Percentiles rank a stretch among this genome's conserved stretches.
Evolutionary conservation across 2,888 invertebrate species (phyloP).

Genomic region (Tenthredo distinguenda): DNA sequence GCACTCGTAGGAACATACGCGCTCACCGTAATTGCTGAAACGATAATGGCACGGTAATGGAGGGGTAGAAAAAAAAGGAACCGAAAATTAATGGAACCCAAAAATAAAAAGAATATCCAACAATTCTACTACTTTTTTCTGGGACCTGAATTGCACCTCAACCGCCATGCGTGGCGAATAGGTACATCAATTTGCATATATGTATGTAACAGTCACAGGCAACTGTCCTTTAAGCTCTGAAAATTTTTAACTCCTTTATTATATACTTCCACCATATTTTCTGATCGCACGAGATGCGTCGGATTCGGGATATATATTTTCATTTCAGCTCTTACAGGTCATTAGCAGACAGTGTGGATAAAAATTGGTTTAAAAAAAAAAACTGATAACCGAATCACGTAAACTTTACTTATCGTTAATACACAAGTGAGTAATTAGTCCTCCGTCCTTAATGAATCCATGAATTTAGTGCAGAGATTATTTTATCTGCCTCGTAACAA

Average conservation of each 20-base stretch:
- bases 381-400: not conserved
- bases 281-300: not conserved
- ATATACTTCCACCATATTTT: not conserved
- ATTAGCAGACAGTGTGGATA: not conserved
- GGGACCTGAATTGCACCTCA: not conserved
- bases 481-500: not conserved
- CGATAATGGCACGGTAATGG: conserved; percentile 39
- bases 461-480: not conserved
- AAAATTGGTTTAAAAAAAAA: not conserved
- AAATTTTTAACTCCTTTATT: not conserved
- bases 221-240: not conserved
- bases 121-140: conserved; percentile 2
- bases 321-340: not conserved
- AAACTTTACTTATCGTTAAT: not conserved
- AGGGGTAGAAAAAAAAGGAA: not conserved
- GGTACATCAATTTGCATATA: not conserved
- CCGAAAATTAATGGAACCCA: conserved; percentile 17
- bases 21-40: conserved; percentile 38
- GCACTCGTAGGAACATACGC: conserved; percentile 53
- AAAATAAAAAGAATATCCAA: conserved; percentile 4
- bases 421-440: not conserved
- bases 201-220: not conserved
- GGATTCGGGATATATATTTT: not conserved
- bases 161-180: not conserved
- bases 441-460: not conserved